Percentiles rank a stretch among this genome's conserved stretches.
These are phyloP conservation scores for Ophion obscuratus DNA, from an alignment of 2,888 invertebrate genomes.

Conservation along the genomic window DNA sequence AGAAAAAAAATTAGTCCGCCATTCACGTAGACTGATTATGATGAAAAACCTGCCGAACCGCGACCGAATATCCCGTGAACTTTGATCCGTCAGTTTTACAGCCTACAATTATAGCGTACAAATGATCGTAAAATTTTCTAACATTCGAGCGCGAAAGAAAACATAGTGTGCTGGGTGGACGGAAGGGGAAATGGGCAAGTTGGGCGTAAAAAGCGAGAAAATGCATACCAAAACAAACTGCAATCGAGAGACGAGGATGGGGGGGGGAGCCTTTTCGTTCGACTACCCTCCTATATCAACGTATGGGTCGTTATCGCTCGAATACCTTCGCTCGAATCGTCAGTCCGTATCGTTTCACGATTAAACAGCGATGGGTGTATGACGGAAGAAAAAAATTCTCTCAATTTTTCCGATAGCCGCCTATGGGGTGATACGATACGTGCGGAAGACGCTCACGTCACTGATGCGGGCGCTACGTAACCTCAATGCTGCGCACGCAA, in stretches of 20 bases:
- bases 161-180: slow-evolving; percentile 34
- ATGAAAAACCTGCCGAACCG: slow-evolving; percentile 18
- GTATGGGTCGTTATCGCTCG: slow-evolving; percentile 50
- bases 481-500: slow-evolving; percentile 77
- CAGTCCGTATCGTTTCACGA: slow-evolving; percentile 38
- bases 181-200: not conserved
- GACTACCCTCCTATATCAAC: slow-evolving; percentile 40
- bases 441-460: slow-evolving; percentile 69
- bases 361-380: slow-evolving; percentile 24
- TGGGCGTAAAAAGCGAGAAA: slow-evolving; percentile 53
- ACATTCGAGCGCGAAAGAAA: slow-evolving; percentile 16
- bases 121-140: slow-evolving; percentile 11
- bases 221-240: slow-evolving; percentile 68
- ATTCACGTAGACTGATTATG: not conserved
- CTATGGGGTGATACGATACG: slow-evolving; percentile 47
- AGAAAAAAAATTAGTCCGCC: not conserved
- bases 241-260: slow-evolving; percentile 30
- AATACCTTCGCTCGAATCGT: slow-evolving; percentile 35
- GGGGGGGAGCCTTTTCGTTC: slow-evolving; percentile 34
- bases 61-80: slow-evolving; percentile 4
- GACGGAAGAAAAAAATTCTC: slow-evolving; percentile 6
- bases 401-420: slow-evolving; percentile 44
- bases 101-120: slow-evolving; percentile 13
- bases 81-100: not conserved
- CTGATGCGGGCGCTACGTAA: slow-evolving; percentile 73